Percentiles rank a stretch among this genome's conserved stretches.
Conservation (phyloP, 2,797 vertebrate species). For the Potorous gilbertii region DNA sequence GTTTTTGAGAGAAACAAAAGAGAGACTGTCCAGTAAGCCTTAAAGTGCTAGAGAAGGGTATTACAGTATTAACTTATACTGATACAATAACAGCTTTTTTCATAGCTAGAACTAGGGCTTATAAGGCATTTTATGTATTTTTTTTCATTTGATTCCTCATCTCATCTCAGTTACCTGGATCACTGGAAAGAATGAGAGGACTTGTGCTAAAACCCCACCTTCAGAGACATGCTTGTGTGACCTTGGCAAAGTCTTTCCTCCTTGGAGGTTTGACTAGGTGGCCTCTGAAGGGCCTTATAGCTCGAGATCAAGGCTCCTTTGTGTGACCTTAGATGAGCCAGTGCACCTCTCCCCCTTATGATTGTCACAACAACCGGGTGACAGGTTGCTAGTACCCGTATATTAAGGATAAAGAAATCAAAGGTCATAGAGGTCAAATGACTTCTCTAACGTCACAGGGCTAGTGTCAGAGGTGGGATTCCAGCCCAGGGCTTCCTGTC, state of each 20-base stretch:
- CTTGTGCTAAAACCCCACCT: not conserved
- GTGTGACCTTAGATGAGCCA: not conserved
- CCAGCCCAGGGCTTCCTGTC: not conserved
- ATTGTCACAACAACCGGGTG: not conserved
- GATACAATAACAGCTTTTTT: too few relatives aligned
- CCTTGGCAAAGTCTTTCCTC: not conserved
- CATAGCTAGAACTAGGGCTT: not conserved
- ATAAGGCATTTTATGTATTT: not conserved
- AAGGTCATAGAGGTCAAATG: not conserved
- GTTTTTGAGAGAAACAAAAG: not conserved
- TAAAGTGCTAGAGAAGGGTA: not conserved
- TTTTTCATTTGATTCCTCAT: not conserved
- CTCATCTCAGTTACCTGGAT: not conserved
- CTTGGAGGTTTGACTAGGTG: not conserved
- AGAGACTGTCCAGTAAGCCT: not conserved
- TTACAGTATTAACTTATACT: not conserved
- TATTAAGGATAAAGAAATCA: not conserved
- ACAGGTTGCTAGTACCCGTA: not conserved
- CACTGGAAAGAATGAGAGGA: not conserved
- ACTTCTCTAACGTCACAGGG: not conserved
- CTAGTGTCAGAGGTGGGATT: not conserved
- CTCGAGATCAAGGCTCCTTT: not conserved
- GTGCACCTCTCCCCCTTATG: not conserved
- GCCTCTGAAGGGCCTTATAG: not conserved
- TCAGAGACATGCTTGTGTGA: not conserved